Evolutionary conservation across 2,888 invertebrate species (phyloP), one percentile per base, ranked within the genome.

Genomic region (Orthosia gothica): DNA sequence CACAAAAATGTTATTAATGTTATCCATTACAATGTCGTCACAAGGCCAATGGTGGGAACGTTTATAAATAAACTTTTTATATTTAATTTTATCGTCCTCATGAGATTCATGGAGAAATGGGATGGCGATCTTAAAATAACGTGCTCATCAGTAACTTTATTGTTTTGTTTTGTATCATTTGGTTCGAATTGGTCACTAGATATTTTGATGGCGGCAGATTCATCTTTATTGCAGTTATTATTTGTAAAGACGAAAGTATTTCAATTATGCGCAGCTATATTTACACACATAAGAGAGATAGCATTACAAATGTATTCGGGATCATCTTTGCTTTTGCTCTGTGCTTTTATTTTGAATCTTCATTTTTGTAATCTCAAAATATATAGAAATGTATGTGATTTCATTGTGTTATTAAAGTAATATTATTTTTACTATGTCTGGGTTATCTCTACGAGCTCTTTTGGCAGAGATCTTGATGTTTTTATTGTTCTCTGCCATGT

Each of bases 31-130:
- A 74, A 74, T 82, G 76, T 71, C 82, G 82, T 86, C 81, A 82
- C 89, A 88, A 88, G 89, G 88, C 81, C 79, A 85, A 67, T 63
- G 55, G 69, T 76, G 74, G 76, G 71, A 55, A 66, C 32, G 2
- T 67, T 57, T 77, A 78, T 52, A 87, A 86, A 81, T 86, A 84
- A 71, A 74, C 68, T 57, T 65, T n/a, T 69, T 76, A 70, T 55
- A 69, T 87, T 82, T 68, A 76, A 71, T 70, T 81, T 73, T 63
- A 76, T 75, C 69, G 61, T 66, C 58, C n/a, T 23, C 63, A 20
- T 26, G 57, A 70, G 18, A 72, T 68, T 76, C 66, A 77, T 81
- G 72, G 70, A 65, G 84, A 81, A 82, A 84, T 84, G 59, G 67
- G 76, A 84, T 55, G 20, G 66, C 12, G 23, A 20, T 66, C 74